Conservation (phyloP, 2,888 invertebrate species). For the Chouioia cunea region DNA sequence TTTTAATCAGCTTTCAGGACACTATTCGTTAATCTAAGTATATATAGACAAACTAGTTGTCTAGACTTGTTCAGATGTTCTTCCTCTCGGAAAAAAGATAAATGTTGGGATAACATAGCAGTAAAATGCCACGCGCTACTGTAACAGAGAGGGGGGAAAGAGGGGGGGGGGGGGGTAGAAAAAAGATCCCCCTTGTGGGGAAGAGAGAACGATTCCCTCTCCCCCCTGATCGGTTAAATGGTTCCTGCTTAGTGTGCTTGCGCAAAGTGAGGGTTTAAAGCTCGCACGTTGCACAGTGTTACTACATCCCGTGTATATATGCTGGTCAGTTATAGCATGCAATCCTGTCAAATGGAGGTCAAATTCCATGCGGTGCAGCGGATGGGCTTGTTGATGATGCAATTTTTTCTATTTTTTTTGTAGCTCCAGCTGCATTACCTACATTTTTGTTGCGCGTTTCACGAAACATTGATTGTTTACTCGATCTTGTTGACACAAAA, state of each 20-base stretch:
- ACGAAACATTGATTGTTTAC: no score
- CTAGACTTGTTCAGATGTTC: not conserved
- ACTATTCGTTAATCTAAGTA: conserved; percentile 13
- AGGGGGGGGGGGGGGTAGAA: no score
- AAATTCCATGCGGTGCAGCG: conserved; percentile 24
- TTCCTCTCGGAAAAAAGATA: not conserved
- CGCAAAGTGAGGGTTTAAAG: not conserved
- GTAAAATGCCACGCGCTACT: no score
- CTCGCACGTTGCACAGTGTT: not conserved
- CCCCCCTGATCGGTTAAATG: conserved; percentile 26
- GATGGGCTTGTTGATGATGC: conserved; percentile 17
- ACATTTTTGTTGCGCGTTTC: no score
- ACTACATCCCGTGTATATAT: not conserved
- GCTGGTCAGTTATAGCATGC: not conserved
- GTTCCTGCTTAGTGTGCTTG: conserved; percentile 44
- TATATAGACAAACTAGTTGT: not conserved
- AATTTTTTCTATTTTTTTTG: no score
- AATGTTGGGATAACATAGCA: no score
- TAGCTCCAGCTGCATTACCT: no score
- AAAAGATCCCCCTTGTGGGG: not conserved
- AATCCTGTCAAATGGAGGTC: conserved; percentile 39
- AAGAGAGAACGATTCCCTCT: not conserved
- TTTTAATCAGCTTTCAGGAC: not conserved
- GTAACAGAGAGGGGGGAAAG: no score
- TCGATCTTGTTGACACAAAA: no score